Evolutionary conservation across 2,888 invertebrate genomes (phyloP), one percentile per base, ranked within the genome.

Genomic region (Argyra leucocephala): DNA sequence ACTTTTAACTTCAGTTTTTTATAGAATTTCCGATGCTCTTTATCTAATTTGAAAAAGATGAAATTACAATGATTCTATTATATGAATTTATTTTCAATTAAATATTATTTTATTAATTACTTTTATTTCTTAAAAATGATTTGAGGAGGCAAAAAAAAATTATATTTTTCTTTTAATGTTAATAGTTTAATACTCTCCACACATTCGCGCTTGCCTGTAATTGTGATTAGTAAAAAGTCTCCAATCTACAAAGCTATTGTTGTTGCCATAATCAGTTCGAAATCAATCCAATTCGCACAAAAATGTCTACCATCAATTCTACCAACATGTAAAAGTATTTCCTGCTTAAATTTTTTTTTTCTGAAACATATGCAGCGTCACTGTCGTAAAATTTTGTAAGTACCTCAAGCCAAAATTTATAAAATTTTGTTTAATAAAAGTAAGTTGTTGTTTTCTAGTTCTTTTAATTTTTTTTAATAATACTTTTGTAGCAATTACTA

Each of bases 1-100:
- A 48, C 48, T 48, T 48, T 48, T 18, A 48, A 63, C 68, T 67
- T 68, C 66, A 66, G 67, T 67, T 68, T 64, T 63, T 63, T 65
- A 66, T 65, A 66, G 63, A 64, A 62, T 68, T 67, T 65, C 65
- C 58, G 9, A 48, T n/a, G n/a, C 15, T 48, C 48, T 48, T 18
- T 62, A 21, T 62, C 23, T 22, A 31, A 31, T 31, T 22, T 61
- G 31, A 62, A 66, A 66, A 66, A 66, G 21, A 58, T 22, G 22
- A 68, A 68, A 65, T 58, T 68, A 64, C 65, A 57, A 63, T 65
- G 66, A 63, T 64, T 66, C 66, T 58, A 22, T 58, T 58, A 2
- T 58, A 9, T 48, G 15, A 48, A 48, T 48, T 48, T 58, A 22
- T 21, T 58, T 58, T 22, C 6, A 22, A 22, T 58, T 58, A 12